Conservation (phyloP, 2,888 invertebrate genomes). For the Empis stercorea region DNA sequence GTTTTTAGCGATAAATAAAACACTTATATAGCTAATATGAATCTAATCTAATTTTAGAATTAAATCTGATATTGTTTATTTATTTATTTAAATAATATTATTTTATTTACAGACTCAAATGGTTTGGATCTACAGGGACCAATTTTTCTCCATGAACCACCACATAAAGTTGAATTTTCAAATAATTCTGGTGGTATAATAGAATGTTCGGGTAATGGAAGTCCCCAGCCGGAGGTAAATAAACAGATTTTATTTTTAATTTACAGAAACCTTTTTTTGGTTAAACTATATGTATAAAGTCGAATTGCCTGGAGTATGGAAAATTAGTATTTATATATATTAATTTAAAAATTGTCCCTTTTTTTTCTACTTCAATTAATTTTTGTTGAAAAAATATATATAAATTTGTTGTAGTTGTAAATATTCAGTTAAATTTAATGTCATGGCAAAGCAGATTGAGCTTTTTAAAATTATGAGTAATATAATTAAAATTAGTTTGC, state of each 20-base stretch:
- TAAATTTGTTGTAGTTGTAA: no score
- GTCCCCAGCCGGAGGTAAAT: slow-evolving; percentile 52
- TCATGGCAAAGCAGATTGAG: no score
- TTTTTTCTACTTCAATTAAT: neutral
- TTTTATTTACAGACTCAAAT: slow-evolving; percentile 24
- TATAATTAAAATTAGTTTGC: no score
- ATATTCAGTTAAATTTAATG: no score
- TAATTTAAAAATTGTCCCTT: neutral
- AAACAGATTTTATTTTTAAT: slow-evolving; percentile 5
- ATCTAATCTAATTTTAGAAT: neutral
- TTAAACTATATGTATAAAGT: neutral
- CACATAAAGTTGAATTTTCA: slow-evolving; percentile 63
- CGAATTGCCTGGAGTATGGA: no score
- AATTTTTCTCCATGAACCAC: slow-evolving; percentile 53
- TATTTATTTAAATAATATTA: slow-evolving; percentile 14
- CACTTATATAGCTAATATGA: neutral
- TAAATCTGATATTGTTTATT: neutral
- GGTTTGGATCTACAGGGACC: slow-evolving; percentile 55
- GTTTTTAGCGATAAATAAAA: neutral
- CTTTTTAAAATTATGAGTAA: no score
- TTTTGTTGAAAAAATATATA: no score
- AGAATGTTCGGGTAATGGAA: slow-evolving; percentile 54
- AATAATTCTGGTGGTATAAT: slow-evolving; percentile 59
- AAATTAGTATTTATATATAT: neutral
- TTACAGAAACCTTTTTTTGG: slow-evolving; percentile 4